These are phyloP conservation scores for Peromyscus leucopus DNA, from an alignment of 2,113 vertebrate genomes.

Conservation along the genomic window DNA sequence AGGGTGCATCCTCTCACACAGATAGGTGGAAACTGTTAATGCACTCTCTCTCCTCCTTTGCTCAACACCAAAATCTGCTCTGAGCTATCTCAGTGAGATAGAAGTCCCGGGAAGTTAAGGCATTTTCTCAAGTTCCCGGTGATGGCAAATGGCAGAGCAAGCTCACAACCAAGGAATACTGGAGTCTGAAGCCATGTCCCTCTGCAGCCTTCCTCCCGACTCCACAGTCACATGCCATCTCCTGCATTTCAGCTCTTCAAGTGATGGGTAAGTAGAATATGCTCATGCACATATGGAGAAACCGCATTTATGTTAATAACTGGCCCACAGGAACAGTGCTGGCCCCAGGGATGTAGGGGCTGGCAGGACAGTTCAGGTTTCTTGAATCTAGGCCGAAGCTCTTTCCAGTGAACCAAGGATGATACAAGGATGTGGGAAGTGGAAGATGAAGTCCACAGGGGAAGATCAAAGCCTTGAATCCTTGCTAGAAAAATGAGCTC, in stretches of 20 bases:
- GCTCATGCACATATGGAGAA: background rate
- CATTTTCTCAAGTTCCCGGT: slow-evolving; percentile 22
- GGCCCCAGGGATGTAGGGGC: background rate
- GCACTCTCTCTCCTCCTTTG: background rate
- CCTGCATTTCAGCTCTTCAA: background rate
- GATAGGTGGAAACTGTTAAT: background rate
- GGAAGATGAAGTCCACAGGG: too few relatives aligned
- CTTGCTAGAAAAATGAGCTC: background rate
- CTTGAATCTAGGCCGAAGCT: background rate
- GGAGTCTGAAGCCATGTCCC: background rate
- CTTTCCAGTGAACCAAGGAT: background rate
- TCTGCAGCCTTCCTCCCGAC: too few relatives aligned
- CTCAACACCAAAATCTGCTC: background rate
- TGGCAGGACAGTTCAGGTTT: background rate
- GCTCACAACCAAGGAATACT: background rate
- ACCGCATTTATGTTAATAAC: background rate
- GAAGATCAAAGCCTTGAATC: background rate
- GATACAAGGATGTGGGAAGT: background rate
- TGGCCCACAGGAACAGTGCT: too few relatives aligned
- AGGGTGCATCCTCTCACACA: background rate
- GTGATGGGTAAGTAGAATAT: background rate
- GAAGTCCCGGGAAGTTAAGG: slow-evolving; percentile 43
- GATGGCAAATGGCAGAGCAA: background rate
- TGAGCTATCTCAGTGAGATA: slow-evolving; percentile 26
- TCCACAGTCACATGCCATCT: too few relatives aligned